Conservation (phyloP, 2,888 invertebrate genomes). For the Stictocephala bisonia region DNA sequence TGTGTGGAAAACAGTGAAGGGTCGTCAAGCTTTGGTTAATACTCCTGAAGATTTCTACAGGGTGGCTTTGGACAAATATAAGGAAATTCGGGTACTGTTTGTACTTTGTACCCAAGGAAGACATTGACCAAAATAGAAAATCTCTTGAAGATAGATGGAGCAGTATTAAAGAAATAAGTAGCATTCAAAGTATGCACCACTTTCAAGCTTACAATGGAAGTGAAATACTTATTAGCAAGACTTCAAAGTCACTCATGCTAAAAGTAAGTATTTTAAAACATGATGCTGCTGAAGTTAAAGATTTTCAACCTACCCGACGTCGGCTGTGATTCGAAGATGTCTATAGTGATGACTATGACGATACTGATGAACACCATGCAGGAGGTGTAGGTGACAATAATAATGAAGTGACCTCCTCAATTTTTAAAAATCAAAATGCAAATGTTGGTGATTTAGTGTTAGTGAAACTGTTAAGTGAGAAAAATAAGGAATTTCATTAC, state of each 20-base stretch:
- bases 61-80: slow-evolving; percentile 10
- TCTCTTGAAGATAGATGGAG: neutral
- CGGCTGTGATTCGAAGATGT: slow-evolving; percentile 4
- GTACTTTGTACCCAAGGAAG: slow-evolving; percentile 17
- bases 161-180: slow-evolving; percentile 5
- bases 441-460: neutral
- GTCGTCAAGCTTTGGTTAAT: slow-evolving; percentile 1
- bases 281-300: neutral
- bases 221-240: neutral
- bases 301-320: slow-evolving; percentile 1
- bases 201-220: slow-evolving; percentile 10
- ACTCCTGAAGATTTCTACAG: slow-evolving; percentile 19
- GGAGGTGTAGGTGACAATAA: neutral
- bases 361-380: neutral
- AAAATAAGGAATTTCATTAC: slow-evolving; percentile 8
- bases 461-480: slow-evolving; percentile 1
- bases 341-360: slow-evolving; percentile 5
- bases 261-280: slow-evolving; percentile 1
- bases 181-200: slow-evolving; percentile 6
- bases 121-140: slow-evolving; percentile 12
- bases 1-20: no score
- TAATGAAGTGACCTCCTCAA: neutral
- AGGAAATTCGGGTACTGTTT: slow-evolving; percentile 12
- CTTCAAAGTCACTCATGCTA: slow-evolving; percentile 14
- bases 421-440: neutral